Base-by-base conservation (phyloP, 2,113 vertebrate species). In the Dinomys branickii region DNA sequence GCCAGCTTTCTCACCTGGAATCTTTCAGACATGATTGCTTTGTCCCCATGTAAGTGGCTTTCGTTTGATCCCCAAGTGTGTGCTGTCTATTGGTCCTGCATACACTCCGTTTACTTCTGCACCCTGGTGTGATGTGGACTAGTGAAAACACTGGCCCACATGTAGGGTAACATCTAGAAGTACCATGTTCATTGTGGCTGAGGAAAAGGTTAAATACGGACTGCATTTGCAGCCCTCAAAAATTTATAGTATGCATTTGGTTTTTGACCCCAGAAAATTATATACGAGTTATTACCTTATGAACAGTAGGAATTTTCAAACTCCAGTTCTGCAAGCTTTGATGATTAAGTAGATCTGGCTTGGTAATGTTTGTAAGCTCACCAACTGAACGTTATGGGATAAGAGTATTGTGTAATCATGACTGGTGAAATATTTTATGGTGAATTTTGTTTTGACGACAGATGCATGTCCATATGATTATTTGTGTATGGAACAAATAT, bases 261-360 rank as follows among this genome's bases (percentile, higher is more conserved):
- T 88, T 80, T 4, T 96, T 93, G 78, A 93, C 44, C 44, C 95
- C 61, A 90, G 24, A 71, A 92, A 94, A 87, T 50, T 69, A 71
- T 24, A 38, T 67, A 35, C 14, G 56, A 81, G 5, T 69, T 88
- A 35, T 24, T 22, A 7, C 0, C 14, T 90, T 47, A 26, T 47
- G 56, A 47, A 85, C 73, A 24, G 13, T 14, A 87, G 73, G 73
- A 5, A 7, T 85, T 96, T 95, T 96, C 52, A 81, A 82, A 92
- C 67, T 90, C 33, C 33, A 88, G 20, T 38, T 85, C 93, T 71
- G 5, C 19, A 82, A 85, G 78, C 65, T 69, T 58, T 71, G 44
- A 7, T 88, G 12, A 95, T 41, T 54, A 77, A 89, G 81, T 59
- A 2, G 33, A 80, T 61, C 41, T 81, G 44, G 3, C 3, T 71